These are phyloP conservation scores for Leptopilina syphax DNA, from an alignment of 2,888 invertebrate genomes.

Conservation along the genomic window DNA sequence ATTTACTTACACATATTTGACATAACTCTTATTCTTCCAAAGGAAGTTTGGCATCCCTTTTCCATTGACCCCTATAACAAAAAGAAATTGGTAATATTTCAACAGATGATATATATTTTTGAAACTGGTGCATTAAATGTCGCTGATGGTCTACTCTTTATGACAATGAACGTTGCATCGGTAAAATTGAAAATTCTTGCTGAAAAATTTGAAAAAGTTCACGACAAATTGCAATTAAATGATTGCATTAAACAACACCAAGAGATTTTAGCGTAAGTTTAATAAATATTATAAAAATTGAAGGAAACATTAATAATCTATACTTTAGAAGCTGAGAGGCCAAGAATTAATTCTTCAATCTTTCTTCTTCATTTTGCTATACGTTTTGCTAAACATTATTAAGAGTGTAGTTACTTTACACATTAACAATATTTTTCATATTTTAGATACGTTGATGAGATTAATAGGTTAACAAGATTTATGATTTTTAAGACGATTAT, in stretches of 20 bases:
- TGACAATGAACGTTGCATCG: neutral
- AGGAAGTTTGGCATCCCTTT: conserved; percentile 21
- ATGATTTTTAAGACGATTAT: neutral
- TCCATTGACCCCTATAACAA: neutral
- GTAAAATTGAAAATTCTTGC: conserved; percentile 14
- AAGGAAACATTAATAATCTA: neutral
- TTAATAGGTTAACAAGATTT: neutral
- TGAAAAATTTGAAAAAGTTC: neutral
- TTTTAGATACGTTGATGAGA: conserved; percentile 1
- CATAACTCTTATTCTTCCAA: conserved; percentile 6
- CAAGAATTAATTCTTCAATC: no score
- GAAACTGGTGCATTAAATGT: neutral
- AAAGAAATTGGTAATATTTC: neutral
- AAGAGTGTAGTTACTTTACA: no score
- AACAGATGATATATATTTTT: conserved; percentile 15
- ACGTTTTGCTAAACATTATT: no score
- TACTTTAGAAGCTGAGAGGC: no score
- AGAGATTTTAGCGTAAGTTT: conserved; percentile 16
- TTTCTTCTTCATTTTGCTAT: no score
- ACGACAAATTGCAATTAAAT: neutral
- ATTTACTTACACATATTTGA: neutral
- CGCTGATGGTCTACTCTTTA: neutral
- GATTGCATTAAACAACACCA: conserved; percentile 17
- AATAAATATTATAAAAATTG: neutral
- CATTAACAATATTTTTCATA: no score